Conservation (phyloP, 1,140 invertebrate genomes). For the Procambarus clarkii region DNA sequence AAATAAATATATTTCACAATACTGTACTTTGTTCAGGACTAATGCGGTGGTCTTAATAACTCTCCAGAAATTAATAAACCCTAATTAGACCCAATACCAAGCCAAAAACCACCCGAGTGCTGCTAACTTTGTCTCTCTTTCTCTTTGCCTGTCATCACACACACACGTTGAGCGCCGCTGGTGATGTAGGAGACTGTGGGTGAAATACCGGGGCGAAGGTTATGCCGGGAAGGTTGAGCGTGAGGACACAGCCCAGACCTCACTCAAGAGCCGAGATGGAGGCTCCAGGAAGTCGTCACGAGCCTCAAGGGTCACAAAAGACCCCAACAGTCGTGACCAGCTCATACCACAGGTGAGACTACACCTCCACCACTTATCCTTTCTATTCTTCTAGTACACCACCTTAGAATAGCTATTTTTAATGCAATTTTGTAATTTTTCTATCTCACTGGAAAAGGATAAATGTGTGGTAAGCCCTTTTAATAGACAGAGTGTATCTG, state of each 20-base stretch:
- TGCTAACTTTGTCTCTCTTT: not conserved
- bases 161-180: too few relatives aligned
- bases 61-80: too few relatives aligned
- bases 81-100: not conserved
- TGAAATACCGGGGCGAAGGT: conserved; percentile 57
- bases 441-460: not conserved
- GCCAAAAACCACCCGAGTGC: not conserved
- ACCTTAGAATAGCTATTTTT: not conserved
- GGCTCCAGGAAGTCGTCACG: conserved; percentile 63
- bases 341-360: conserved; percentile 62
- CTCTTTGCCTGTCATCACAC: not conserved
- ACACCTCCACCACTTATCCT: not conserved
- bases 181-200: conserved; percentile 52
- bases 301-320: conserved; percentile 58
- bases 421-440: not conserved
- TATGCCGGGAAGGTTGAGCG: conserved; percentile 48
- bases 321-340: conserved; percentile 61
- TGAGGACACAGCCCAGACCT: conserved; percentile 62
- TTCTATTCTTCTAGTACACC: not conserved
- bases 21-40: too few relatives aligned
- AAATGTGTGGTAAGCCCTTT: not conserved
- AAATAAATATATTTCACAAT: too few relatives aligned
- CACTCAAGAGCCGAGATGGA: conserved; percentile 57
- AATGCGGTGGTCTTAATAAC: too few relatives aligned
- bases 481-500: not conserved